Evolutionary conservation across 1,140 invertebrate species (phyloP).

Genomic region (Batillaria attramentaria): DNA sequence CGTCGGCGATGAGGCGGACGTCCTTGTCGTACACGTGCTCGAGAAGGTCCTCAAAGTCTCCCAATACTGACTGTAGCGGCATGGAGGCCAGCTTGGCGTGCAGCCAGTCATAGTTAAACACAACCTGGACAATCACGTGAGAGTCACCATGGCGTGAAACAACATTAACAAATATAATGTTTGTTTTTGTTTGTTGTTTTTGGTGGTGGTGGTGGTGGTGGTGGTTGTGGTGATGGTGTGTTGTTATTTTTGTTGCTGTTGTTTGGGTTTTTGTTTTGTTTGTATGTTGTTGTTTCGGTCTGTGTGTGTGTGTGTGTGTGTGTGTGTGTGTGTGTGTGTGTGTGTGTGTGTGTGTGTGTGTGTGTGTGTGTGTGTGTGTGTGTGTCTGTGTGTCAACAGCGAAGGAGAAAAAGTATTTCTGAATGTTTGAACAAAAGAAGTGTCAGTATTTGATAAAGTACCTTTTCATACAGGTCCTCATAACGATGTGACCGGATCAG

Average conservation of each 20-base stretch:
- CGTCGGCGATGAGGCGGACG: conserved; percentile 94
- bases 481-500: conserved; percentile 91
- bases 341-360: too few relatives aligned
- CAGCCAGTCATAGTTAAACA: conserved; percentile 98
- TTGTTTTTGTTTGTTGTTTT: not conserved
- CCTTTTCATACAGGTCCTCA: conserved; percentile 92
- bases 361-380: too few relatives aligned
- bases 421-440: too few relatives aligned
- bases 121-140: conserved; percentile 22
- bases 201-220: not conserved
- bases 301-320: too few relatives aligned
- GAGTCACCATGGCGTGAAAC: conserved; percentile 98
- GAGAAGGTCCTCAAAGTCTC: conserved; percentile 96
- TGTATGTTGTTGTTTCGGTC: too few relatives aligned
- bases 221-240: not conserved
- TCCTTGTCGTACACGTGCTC: conserved; percentile 84
- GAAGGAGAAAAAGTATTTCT: too few relatives aligned
- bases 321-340: too few relatives aligned
- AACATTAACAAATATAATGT: not conserved
- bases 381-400: too few relatives aligned
- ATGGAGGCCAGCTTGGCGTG: conserved; percentile 96
- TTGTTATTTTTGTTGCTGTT: too few relatives aligned
- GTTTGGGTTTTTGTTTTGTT: too few relatives aligned
- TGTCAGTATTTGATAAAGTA: too few relatives aligned
- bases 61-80: conserved; percentile 90